Evolutionary conservation across 2,888 invertebrate species (phyloP).

Genomic region (Ochropacha duplaris): DNA sequence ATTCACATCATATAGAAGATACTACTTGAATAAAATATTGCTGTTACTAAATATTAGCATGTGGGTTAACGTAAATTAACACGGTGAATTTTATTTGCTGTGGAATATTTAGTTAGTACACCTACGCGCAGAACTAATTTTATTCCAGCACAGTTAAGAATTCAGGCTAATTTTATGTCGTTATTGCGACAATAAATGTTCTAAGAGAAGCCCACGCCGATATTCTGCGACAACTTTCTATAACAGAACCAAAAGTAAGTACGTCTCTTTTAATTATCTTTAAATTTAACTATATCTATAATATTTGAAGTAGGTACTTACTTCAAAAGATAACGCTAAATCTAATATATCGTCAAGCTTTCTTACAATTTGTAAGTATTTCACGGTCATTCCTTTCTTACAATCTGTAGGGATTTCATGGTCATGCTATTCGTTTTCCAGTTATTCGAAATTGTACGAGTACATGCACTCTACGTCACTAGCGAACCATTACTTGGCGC

Average conservation of each 20-base stretch:
- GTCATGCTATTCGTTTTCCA: slow-evolving; percentile 24
- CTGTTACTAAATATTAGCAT: slow-evolving; percentile 23
- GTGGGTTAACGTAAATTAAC: background rate
- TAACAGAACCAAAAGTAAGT: background rate
- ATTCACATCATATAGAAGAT: slow-evolving; percentile 30
- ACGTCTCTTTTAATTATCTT: background rate
- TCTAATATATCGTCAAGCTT: background rate
- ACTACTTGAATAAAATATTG: slow-evolving; percentile 24
- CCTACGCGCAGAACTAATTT: background rate
- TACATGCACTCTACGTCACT: slow-evolving; percentile 18
- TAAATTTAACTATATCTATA: background rate
- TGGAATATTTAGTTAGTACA: background rate
- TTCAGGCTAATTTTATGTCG: slow-evolving; percentile 1
- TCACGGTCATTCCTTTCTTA: slow-evolving; percentile 17
- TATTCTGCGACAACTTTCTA: background rate
- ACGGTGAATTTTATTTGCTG: background rate
- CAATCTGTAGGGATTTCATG: slow-evolving; percentile 20
- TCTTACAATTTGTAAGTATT: slow-evolving; percentile 14
- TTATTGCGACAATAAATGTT: slow-evolving; percentile 1
- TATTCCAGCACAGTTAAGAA: slow-evolving; percentile 1
- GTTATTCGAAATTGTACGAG: slow-evolving; percentile 7
- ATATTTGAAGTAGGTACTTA: background rate
- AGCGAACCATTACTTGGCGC: slow-evolving; percentile 41
- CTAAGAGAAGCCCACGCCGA: background rate
- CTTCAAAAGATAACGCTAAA: no score